Base-by-base conservation (phyloP, 2,113 vertebrate species). In the Sigmodon hispidus region DNA sequence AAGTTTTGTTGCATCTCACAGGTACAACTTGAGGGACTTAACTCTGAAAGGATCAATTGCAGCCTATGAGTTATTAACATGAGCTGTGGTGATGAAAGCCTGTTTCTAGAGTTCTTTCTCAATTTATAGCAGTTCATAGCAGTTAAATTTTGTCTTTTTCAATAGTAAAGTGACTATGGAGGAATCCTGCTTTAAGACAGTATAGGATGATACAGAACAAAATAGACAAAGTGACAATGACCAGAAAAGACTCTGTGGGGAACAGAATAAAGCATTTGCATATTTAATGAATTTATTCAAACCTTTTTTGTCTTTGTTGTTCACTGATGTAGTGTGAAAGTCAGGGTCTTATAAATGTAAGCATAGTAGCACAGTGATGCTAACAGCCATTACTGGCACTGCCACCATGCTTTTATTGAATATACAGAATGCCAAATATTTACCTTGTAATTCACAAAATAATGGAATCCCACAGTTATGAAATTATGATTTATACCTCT, bases 251-350 rank as follows among this genome's bases (percentile, higher is more conserved):
- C 4, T 7, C 19, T 69, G 1, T 55, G 5, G 3, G 16, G 50
- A 45, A 86, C 31, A 94, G 88, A 87, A 87, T 36, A 50, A 31
- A 79, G 11, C 34, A 75, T 73, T 26, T 9, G 1, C 48, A 48
- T n/a, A 61, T n/a, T 94, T 91, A 65, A 88, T 96, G 13, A 80
- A 22, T 67, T 80, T n/a, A 11, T 86, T 61, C 72, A 45, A 21
- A 80, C 3, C 13, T 43, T 85, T 76, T 57, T 52, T 50, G 45
- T 5, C 55, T 24, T 52, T 84, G 15, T 80, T 61, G 81, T 83
- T 55, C 52, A 63, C 34, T 24, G 69, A 95, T 22, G 93, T 92
- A 93, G 89, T 50, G 21, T 52, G 57, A 96, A 45, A 80, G 6
- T 22, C 12, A 87, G 40, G 34, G 19, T 92, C 63, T 79, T 92